A percentile compares a stretch with the other conserved stretches of the same genome.
Evolutionary conservation across 2,113 vertebrate species (phyloP).

Genomic region (Phaethon lepturus): DNA sequence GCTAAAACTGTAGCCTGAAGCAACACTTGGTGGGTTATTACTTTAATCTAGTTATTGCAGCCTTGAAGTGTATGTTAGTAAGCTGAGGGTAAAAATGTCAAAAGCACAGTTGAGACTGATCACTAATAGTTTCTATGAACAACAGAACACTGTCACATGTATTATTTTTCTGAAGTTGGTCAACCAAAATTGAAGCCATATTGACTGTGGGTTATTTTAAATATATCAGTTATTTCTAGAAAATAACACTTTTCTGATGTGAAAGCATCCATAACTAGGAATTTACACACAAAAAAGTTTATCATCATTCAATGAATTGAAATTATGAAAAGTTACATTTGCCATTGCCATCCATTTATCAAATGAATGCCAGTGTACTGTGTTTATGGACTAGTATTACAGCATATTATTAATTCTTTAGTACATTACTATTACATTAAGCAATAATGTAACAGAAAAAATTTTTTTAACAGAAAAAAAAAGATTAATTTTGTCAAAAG

Average conservation of each 20-base stretch:
- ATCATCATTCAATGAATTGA: background rate
- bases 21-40: constrained; percentile 68
- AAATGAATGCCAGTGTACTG: background rate
- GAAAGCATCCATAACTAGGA: background rate
- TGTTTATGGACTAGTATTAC: background rate
- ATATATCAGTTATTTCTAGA: background rate
- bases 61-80: constrained; percentile 70
- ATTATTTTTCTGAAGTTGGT: background rate
- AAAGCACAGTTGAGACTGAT: constrained; percentile 53
- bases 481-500: background rate
- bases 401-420: background rate
- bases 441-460: background rate
- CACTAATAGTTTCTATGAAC: constrained; percentile 39
- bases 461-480: background rate
- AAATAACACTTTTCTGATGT: background rate
- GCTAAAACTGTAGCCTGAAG: constrained; percentile 70
- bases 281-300: background rate
- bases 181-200: background rate
- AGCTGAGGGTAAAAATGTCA: constrained; percentile 61
- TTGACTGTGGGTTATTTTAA: background rate
- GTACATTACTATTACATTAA: background rate
- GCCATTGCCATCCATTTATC: background rate
- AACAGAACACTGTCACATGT: background rate
- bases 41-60: constrained; percentile 79
- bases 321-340: background rate